Percentiles rank a stretch among this genome's conserved stretches.
These are phyloP conservation scores for Eubucco bourcierii DNA, from an alignment of 2,113 vertebrate genomes.

Conservation along the genomic window DNA sequence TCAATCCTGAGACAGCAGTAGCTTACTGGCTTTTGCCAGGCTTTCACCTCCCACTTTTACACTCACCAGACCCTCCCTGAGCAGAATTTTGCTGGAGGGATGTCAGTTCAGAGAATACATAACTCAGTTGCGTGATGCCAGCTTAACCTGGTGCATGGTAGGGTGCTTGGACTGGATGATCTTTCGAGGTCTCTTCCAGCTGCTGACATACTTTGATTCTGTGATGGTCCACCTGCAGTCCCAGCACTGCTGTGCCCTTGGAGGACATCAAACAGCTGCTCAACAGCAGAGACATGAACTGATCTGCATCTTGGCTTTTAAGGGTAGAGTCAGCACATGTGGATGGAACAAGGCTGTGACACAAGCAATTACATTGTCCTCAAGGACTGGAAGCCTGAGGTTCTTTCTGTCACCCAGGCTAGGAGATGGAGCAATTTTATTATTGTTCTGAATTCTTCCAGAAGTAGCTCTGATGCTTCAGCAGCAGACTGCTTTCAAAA, in stretches of 20 bases:
- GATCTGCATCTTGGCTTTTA: neutral
- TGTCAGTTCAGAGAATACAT: neutral
- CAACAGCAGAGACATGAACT: neutral
- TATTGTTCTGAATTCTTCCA: neutral
- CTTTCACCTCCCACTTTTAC: neutral
- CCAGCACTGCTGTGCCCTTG: accelerated
- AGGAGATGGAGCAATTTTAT: neutral
- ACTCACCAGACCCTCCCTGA: neutral
- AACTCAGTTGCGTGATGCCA: neutral
- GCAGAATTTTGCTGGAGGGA: neutral
- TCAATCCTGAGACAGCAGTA: neutral
- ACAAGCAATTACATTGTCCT: neutral
- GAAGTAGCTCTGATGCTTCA: neutral
- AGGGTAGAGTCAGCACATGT: neutral
- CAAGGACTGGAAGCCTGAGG: neutral
- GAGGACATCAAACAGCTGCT: neutral
- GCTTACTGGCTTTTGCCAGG: neutral
- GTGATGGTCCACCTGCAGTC: neutral
- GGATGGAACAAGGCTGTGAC: neutral
- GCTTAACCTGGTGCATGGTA: neutral
- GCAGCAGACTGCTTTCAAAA: neutral
- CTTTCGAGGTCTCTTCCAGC: too few relatives aligned
- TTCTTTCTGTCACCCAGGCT: neutral
- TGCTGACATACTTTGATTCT: too few relatives aligned
- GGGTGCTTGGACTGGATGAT: too few relatives aligned